phyloP scores from a whole-genome alignment of 2,888 invertebrate genomes.

The Drosophila seclusa region DNA sequence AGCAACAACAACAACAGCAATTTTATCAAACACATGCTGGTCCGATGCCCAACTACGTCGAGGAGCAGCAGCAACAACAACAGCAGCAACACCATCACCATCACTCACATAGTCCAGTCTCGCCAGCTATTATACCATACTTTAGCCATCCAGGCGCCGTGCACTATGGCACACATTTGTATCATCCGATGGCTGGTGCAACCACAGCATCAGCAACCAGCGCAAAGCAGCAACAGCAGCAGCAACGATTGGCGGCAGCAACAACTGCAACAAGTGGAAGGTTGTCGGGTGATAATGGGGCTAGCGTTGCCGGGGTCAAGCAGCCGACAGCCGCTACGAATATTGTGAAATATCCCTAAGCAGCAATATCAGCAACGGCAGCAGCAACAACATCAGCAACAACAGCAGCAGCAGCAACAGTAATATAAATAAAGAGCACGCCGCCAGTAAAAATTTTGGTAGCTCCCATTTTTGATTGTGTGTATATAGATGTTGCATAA shows the following conservation, averaged over 20 bases:
- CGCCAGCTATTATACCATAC: conserved; percentile 70
- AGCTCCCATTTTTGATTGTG: conserved; percentile 22
- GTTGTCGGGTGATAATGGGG: conserved; percentile 53
- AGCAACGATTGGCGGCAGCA: conserved; percentile 30
- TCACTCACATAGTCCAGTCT: conserved; percentile 35
- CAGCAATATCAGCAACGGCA: conserved; percentile 21
- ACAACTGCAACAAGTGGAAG: conserved; percentile 63
- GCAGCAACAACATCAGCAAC: conserved; percentile 13
- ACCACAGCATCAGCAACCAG: conserved; percentile 33
- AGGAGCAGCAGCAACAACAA: conserved; percentile 49
- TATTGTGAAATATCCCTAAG: conserved; percentile 81
- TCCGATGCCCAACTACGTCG: conserved; percentile 35
- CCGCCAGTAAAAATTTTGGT: conserved; percentile 24
- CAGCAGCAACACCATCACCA: conserved; percentile 29
- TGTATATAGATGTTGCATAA: conserved; percentile 15
- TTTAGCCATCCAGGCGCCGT: conserved; percentile 80
- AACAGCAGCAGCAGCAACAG: not conserved
- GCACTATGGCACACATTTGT: conserved; percentile 82
- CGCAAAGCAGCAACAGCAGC: conserved; percentile 31
- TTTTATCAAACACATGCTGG: conserved; percentile 34
- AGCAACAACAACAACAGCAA: conserved; percentile 35
- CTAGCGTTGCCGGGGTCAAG: conserved; percentile 31
- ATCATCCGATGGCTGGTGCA: conserved; percentile 71
- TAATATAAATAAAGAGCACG: not conserved
- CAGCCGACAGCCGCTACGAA: conserved; percentile 54